Evolutionary conservation across 2,888 invertebrate species (phyloP), one percentile per base, ranked within the genome.

Genomic region (Hermaeophaga mercurialis): DNA sequence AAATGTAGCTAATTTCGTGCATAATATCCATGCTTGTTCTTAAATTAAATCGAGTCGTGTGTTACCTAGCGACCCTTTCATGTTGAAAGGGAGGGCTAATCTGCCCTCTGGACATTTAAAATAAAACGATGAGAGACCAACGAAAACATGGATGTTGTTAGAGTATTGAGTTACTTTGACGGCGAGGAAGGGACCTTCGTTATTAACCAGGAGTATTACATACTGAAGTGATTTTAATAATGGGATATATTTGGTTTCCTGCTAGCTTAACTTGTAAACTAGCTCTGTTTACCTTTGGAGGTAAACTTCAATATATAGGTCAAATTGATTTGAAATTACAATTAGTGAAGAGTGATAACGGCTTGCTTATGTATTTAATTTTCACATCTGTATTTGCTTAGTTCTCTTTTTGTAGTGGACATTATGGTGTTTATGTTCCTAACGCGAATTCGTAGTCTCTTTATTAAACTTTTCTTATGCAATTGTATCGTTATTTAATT

Each of bases 11-110:
- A 39, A 39, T 39, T 39, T 39, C 15, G 31, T 31, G 54, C 39
- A 31, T 54, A 39, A 39, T 46, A 46, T 54, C 31, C 19, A 1
- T 24, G 31, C 54, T 46, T 39, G 46, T 54, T 46, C 39, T 28
- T 46, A 46, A 48, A 36, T 55, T 48, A 55, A 55, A 43, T 55
- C 48, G 19, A 33, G 31, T 17, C 48, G 43, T 43, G 9, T 26
- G 55, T 43, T 48, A 48, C 48, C 41, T 26, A 48, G 43, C 34
- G 43, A 55, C 48, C 48, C 55, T 43, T 48, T 34, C 36, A 48
- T 43, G 55, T 48, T 36, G 48, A 55, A 55, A 55, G 55, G 28
- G 50, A 48, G 48, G 44, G 55, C 48, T 55, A 43, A 55, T 55
- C 55, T 34, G 55, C 48, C 55, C 17, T 15, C 14, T 26, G 55